phyloP scores from a whole-genome alignment of 2,888 invertebrate genomes.

The Drosophila robusta region DNA sequence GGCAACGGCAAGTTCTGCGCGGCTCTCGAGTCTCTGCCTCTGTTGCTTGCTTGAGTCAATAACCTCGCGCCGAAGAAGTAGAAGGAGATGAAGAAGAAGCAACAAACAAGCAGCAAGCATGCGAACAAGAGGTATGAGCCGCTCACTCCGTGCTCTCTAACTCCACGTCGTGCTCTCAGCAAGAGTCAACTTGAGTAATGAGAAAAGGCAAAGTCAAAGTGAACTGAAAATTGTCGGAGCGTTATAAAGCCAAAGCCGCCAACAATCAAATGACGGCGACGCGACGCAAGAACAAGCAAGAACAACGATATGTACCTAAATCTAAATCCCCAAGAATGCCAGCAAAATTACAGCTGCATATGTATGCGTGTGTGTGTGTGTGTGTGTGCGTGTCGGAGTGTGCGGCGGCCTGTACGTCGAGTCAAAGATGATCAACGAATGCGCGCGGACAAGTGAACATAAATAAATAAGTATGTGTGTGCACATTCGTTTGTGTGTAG shows the following conservation, averaged over 20 bases:
- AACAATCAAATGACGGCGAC: conserved; percentile 55
- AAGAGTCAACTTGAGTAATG: conserved; percentile 68
- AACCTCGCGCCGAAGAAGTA: conserved; percentile 47
- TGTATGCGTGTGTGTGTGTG: conserved; percentile 2
- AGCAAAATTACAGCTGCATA: conserved; percentile 43
- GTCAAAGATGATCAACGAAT: conserved; percentile 60
- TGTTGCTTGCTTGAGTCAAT: conserved; percentile 55
- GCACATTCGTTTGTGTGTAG: conserved; percentile 10
- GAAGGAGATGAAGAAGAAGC: conserved; percentile 19
- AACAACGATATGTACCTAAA: conserved; percentile 48
- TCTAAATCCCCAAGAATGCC: conserved; percentile 63
- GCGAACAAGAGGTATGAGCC: conserved; percentile 42
- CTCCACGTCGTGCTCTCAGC: conserved; percentile 32
- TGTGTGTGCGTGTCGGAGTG: conserved; percentile 3
- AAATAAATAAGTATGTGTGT: conserved; percentile 36
- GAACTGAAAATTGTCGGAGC: conserved; percentile 68
- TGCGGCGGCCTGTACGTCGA: conserved; percentile 19
- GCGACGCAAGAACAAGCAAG: conserved; percentile 25
- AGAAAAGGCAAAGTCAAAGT: conserved; percentile 54
- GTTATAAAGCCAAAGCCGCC: conserved; percentile 56
- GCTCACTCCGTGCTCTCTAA: conserved; percentile 25
- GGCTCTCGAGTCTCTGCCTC: conserved; percentile 30
- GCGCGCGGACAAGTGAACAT: conserved; percentile 55
- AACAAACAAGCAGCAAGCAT: conserved; percentile 28
- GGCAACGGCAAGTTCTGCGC: conserved; percentile 27